Evolutionary conservation across 2,888 invertebrate species (phyloP).

Genomic region (Cosmopolites sordidus): DNA sequence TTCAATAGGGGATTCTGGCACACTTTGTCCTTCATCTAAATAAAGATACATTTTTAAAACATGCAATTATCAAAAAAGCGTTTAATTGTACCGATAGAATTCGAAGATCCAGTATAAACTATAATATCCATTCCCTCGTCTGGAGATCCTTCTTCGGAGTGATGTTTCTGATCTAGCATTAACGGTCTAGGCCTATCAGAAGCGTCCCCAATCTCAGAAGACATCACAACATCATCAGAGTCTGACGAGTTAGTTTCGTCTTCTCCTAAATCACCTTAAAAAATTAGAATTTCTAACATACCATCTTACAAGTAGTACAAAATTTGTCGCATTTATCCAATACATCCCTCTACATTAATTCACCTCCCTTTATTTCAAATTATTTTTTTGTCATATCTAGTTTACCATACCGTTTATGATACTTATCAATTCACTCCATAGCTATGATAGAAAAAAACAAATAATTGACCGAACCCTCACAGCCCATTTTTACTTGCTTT

Average conservation of each 20-base stretch:
- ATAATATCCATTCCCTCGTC: constrained; percentile 19
- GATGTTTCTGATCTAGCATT: constrained; percentile 21
- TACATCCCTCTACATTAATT: too few relatives aligned
- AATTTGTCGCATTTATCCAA: too few relatives aligned
- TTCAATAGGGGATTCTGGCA: constrained; percentile 25
- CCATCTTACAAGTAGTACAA: too few relatives aligned
- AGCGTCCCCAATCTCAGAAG: constrained; percentile 7
- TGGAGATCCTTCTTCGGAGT: constrained; percentile 3
- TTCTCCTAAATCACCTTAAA: constrained; percentile 21
- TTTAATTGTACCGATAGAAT: constrained; percentile 9
- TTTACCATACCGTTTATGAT: too few relatives aligned
- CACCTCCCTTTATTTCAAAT: too few relatives aligned
- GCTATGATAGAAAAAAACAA: too few relatives aligned
- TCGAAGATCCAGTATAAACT: constrained; percentile 18
- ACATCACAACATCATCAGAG: constrained; percentile 21
- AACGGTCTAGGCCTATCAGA: constrained; percentile 9
- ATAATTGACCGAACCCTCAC: too few relatives aligned
- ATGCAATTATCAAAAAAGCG: background rate
- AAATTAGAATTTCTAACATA: background rate
- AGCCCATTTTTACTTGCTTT: too few relatives aligned
- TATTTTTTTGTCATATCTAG: too few relatives aligned
- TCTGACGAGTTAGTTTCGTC: constrained; percentile 19
- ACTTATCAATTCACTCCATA: too few relatives aligned
- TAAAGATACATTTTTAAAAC: too few relatives aligned
- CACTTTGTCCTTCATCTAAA: constrained; percentile 16